phyloP scores from a whole-genome alignment of 2,888 invertebrate genomes.

The Drosophila silvestris region DNA sequence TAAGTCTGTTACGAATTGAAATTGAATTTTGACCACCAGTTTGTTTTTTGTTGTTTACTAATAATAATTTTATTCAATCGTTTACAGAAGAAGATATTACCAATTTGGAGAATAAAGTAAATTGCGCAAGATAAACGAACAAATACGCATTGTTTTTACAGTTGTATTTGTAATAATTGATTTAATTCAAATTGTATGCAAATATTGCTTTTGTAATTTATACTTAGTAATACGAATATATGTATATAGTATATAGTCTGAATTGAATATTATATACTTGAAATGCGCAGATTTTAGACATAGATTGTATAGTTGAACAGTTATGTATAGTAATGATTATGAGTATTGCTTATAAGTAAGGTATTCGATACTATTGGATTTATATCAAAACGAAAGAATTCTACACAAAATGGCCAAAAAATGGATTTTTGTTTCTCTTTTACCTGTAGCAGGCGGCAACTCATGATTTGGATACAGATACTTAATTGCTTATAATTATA shows the following conservation, averaged over 20 bases:
- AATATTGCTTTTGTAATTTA: slow-evolving; percentile 57
- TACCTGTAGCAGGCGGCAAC: slow-evolving; percentile 37
- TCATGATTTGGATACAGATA: slow-evolving; percentile 23
- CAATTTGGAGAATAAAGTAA: slow-evolving; percentile 13
- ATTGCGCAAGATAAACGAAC: slow-evolving; percentile 3
- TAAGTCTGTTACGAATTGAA: not conserved
- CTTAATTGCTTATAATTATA: slow-evolving; percentile 20
- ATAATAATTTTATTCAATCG: slow-evolving; percentile 9
- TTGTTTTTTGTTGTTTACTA: not conserved
- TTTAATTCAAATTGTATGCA: slow-evolving; percentile 57
- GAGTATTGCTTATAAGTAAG: slow-evolving; percentile 54
- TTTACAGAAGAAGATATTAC: slow-evolving; percentile 4
- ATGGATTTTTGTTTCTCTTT: slow-evolving; percentile 19
- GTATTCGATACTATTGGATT: slow-evolving; percentile 59
- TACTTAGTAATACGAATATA: slow-evolving; percentile 46
- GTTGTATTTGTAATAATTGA: slow-evolving; percentile 40
- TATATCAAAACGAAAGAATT: slow-evolving; percentile 24
- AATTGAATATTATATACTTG: slow-evolving; percentile 36
- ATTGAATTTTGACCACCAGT: slow-evolving; percentile 4
- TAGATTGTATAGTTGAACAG: slow-evolving; percentile 44
- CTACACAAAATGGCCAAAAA: slow-evolving; percentile 39
- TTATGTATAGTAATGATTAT: slow-evolving; percentile 51
- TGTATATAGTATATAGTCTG: slow-evolving; percentile 21
- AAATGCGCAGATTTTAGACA: slow-evolving; percentile 52
- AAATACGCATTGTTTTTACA: slow-evolving; percentile 11